These are phyloP conservation scores for Archips crataeganus DNA, from an alignment of 2,888 invertebrate genomes.

Conservation along the genomic window DNA sequence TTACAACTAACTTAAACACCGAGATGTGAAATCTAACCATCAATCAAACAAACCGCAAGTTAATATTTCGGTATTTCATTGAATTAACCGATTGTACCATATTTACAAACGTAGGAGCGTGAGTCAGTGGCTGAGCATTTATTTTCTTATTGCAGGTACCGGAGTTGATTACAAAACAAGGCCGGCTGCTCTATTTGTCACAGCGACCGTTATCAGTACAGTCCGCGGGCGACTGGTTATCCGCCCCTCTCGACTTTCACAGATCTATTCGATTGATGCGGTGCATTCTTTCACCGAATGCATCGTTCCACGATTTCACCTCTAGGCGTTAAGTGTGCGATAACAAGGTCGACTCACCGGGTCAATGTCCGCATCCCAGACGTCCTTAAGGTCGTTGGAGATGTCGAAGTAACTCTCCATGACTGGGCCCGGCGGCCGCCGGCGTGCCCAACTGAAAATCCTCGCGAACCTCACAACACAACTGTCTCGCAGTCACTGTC, in stretches of 20 bases:
- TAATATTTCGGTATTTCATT: conserved; percentile 18
- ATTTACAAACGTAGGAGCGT: conserved; percentile 46
- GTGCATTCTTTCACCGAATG: conserved; percentile 31
- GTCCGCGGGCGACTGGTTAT: conserved; percentile 26
- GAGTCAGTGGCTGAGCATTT: conserved; percentile 53
- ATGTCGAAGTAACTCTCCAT: conserved; percentile 93
- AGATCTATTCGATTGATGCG: conserved; percentile 13
- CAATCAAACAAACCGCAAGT: conserved; percentile 9
- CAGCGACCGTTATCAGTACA: conserved; percentile 50
- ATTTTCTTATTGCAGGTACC: conserved; percentile 59
- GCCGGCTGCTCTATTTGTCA: conserved; percentile 49
- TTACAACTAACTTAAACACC: neutral
- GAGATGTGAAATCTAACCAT: conserved; percentile 5
- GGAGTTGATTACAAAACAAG: conserved; percentile 62
- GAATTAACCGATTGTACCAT: conserved; percentile 35
- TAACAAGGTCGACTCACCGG: conserved; percentile 89
- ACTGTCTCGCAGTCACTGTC: conserved; percentile 71
- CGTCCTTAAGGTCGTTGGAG: conserved; percentile 90
- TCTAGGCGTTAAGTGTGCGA: conserved; percentile 60
- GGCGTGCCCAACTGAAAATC: conserved; percentile 66
- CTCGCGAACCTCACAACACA: conserved; percentile 69
- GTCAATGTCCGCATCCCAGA: conserved; percentile 94
- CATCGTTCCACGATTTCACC: conserved; percentile 47
- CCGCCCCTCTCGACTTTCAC: conserved; percentile 39
- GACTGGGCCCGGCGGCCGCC: conserved; percentile 77